Evolutionary conservation across 2,797 vertebrate genomes (phyloP).

Genomic region (Manis javanica): DNA sequence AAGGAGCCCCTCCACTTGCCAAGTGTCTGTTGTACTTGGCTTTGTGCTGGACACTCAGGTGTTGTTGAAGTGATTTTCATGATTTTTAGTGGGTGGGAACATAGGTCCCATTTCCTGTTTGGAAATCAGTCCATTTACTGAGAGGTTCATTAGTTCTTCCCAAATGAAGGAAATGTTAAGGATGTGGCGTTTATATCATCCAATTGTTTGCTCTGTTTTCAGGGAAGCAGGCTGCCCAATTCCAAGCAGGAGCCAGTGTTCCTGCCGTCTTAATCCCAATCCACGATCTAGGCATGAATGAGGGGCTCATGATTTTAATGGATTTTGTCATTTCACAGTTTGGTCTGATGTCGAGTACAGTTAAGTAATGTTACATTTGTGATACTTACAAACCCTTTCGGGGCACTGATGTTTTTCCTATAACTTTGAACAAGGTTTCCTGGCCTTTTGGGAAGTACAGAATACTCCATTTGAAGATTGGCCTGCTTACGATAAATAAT

Average conservation of each 20-base stretch:
- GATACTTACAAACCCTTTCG: neutral
- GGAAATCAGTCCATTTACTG: neutral
- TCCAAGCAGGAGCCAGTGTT: neutral
- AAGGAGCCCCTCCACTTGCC: neutral
- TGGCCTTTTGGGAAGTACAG: neutral
- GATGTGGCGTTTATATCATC: neutral
- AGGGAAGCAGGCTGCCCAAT: constrained; percentile 43
- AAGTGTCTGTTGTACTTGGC: neutral
- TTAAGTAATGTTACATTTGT: neutral
- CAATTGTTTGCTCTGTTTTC: neutral
- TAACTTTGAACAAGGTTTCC: neutral
- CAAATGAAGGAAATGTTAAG: constrained; percentile 36
- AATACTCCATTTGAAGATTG: neutral
- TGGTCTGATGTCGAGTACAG: neutral
- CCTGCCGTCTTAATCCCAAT: constrained; percentile 40
- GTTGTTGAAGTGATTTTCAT: constrained; percentile 3
- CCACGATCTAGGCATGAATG: neutral
- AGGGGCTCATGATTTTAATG: neutral
- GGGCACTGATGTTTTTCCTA: neutral
- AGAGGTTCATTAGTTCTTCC: neutral
- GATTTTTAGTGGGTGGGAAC: neutral
- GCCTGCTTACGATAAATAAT: neutral
- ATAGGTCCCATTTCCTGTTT: neutral
- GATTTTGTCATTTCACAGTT: neutral
- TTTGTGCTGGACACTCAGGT: neutral